Evolutionary conservation across 1,140 invertebrate genomes (phyloP).

Genomic region (Solen grandis): DNA sequence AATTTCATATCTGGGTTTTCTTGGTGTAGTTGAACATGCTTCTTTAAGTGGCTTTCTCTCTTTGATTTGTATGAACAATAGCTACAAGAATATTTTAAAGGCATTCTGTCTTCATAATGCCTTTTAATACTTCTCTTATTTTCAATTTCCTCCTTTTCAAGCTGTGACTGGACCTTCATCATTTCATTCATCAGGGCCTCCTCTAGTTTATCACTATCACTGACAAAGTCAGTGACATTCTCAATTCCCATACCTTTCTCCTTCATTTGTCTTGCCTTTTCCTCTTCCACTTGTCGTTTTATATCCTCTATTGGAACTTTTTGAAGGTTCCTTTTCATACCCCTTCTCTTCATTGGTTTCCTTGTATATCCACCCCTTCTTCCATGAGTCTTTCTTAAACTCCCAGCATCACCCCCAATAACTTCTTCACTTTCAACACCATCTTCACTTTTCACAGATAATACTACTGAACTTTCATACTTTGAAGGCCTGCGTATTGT

Average conservation of each 20-base stretch:
- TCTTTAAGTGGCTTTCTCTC: conserved; percentile 77
- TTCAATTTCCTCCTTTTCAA: neutral
- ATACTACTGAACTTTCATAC: neutral
- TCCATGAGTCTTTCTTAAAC: neutral
- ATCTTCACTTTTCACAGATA: neutral
- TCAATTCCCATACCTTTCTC: neutral
- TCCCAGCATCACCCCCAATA: neutral
- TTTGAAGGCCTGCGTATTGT: neutral
- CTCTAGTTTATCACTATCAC: neutral
- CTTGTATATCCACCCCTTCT: neutral
- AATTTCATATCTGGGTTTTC: conserved; percentile 64
- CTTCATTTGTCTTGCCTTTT: neutral
- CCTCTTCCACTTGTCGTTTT: neutral
- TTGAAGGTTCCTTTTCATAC: neutral
- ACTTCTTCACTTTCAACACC: neutral
- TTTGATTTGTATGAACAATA: conserved; percentile 80
- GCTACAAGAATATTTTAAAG: conserved; percentile 79
- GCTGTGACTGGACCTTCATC: neutral
- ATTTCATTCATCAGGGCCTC: neutral
- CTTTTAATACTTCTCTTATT: conserved; percentile 22
- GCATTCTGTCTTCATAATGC: conserved; percentile 53
- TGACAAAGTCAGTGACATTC: neutral
- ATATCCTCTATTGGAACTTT: neutral
- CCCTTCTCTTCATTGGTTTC: neutral
- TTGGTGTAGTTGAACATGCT: conserved; percentile 77